Conservation (phyloP, 2,113 vertebrate genomes). For the Nansenia antarctica region DNA sequence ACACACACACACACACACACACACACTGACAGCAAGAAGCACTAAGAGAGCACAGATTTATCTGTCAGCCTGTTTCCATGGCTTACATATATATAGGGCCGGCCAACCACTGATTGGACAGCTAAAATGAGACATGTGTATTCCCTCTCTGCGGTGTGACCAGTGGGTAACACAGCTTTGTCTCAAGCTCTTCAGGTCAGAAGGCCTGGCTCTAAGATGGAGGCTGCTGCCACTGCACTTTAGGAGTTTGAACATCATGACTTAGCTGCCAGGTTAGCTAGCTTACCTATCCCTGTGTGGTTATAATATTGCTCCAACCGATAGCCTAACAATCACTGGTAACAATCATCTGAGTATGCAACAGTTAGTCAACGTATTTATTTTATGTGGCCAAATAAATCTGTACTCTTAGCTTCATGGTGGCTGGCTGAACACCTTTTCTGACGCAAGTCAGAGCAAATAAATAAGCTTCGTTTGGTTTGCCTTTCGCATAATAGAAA, state of each 20-base stretch:
- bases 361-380: no score
- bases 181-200: conserved; percentile 20
- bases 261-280: neutral
- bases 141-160: conserved; percentile 24
- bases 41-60: conserved; percentile 48
- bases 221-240: conserved; percentile 11
- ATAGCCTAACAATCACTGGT: neutral
- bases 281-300: neutral
- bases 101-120: conserved; percentile 14
- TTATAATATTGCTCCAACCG: no score
- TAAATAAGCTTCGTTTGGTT: no score
- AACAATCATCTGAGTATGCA: neutral
- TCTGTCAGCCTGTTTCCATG: conserved; percentile 36
- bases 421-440: no score
- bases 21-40: conserved; percentile 24
- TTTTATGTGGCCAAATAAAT: no score
- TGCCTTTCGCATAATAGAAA: no score
- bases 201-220: conserved; percentile 21
- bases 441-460: no score
- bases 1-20: conserved; percentile 15
- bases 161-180: conserved; percentile 44
- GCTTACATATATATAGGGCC: conserved; percentile 32
- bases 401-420: no score
- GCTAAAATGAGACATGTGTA: conserved; percentile 33
- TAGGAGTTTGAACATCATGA: neutral